Evolutionary conservation across 1,140 invertebrate genomes (phyloP), one percentile per base, ranked within the genome.

Genomic region (Druon quercuslanigerum): DNA sequence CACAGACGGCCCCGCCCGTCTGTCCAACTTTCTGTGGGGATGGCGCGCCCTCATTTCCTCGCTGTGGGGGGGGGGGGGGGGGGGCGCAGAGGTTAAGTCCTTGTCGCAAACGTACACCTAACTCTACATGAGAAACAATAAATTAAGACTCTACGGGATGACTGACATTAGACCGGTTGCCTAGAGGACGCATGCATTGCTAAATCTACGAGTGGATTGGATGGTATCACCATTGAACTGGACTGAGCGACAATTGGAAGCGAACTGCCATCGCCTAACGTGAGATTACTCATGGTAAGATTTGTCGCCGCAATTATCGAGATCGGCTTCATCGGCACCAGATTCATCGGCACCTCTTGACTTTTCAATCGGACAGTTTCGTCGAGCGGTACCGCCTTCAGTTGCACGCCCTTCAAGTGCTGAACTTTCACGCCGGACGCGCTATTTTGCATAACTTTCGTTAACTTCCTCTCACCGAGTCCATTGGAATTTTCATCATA

Each of bases 401-500:
- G 70, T 52, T 87, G 85, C 72, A 86, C 79, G 79, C 79, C 82
- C 60, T 87, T 85, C 25, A 84, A 51, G 4, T 82, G 76, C 79
- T 83, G 83, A 19, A 78, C 78, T 75, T 83, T 80, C 74, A 87
- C 56, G 33, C 71, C 51, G 40, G 77, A 79, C 76, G 54, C 57
- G 17, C 73, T 20, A 71, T 73, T 85, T 70, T 84, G 85, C 77
- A 84, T 82, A 66, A 82, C 83, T 81, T 90, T 89, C 3, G 78
- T 80, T 51, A 84, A 76, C 74, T 90, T 91, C 75, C 77, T 85
- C 75, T 89, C 88, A 72, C 83, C 86, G 19, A 89, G 84, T 51
- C 92, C 90, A 86, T 94, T 94, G 33, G 93, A 93, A 71, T 92
- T 93, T 82, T 94, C 93, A 79, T 94, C 93, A 81, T 94, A 94